Conservation (phyloP, 2,113 vertebrate species). For the Dasyornis broadbenti region DNA sequence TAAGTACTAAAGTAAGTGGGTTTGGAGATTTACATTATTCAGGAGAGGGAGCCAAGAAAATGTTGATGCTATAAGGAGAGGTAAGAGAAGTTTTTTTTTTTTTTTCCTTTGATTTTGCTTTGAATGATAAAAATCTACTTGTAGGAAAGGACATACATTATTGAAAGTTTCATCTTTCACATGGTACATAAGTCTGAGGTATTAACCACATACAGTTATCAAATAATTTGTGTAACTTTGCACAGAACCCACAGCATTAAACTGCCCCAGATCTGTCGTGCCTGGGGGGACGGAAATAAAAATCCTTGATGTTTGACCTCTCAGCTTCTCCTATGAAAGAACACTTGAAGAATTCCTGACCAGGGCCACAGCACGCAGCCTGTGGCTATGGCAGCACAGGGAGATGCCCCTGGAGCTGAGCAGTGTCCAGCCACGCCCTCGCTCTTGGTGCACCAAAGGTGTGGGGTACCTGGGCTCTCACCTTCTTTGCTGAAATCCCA, state of each 20-base stretch:
- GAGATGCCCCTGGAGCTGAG: background rate
- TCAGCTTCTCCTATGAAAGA: background rate
- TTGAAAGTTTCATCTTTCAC: background rate
- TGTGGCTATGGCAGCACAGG: background rate
- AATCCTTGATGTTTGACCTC: background rate
- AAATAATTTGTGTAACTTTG: background rate
- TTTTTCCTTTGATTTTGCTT: background rate
- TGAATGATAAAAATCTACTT: background rate
- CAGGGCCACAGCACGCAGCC: background rate
- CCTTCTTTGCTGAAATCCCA: no score
- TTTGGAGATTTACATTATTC: background rate
- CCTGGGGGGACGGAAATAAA: background rate
- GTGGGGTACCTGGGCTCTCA: rapidly evolving
- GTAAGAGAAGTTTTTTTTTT: background rate
- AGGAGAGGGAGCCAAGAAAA: background rate
- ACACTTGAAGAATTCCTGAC: background rate
- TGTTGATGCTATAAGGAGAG: background rate
- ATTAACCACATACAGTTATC: background rate
- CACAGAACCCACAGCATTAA: background rate
- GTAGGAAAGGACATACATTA: background rate
- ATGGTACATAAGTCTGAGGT: background rate
- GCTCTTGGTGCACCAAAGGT: background rate
- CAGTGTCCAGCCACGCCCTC: rapidly evolving
- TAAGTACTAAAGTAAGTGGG: background rate
- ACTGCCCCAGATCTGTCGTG: background rate